A percentile compares a stretch with the other conserved stretches of the same genome.
Conservation (phyloP, 2,113 vertebrate genomes). For the Xyliphius kryptos region DNA sequence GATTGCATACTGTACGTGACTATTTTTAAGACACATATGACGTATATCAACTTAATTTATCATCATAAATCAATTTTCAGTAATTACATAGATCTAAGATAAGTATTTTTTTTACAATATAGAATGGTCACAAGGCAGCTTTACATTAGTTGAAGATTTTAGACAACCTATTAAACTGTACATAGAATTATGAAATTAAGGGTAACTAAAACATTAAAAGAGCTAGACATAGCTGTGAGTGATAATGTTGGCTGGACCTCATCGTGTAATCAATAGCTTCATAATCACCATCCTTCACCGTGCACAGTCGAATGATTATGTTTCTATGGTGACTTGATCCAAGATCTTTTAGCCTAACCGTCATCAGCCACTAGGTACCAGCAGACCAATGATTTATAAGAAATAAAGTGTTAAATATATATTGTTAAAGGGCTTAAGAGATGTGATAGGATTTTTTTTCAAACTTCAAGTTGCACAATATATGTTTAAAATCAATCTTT, state of each 20-base stretch:
- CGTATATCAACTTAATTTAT: no score
- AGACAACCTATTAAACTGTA: no score
- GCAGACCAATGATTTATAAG: neutral
- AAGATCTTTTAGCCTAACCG: constrained; percentile 17
- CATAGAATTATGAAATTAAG: no score
- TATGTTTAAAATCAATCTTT: no score
- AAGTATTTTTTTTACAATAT: no score
- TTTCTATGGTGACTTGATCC: constrained; percentile 29
- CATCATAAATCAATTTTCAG: no score
- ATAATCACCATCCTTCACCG: constrained; percentile 17
- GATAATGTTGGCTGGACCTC: constrained; percentile 7
- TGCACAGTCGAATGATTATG: constrained; percentile 2
- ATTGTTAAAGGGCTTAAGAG: constrained; percentile 1
- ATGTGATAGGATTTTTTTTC: constrained; percentile 10
- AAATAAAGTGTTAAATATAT: constrained; percentile 1
- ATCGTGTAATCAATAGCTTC: constrained; percentile 17
- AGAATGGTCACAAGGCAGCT: no score
- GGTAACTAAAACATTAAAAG: neutral
- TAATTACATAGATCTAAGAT: no score
- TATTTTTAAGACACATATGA: no score
- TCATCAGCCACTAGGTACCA: neutral
- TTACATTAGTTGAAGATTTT: no score
- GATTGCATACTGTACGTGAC: no score
- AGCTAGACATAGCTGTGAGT: constrained; percentile 1
- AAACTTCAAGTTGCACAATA: no score